Percentiles rank a stretch among this genome's conserved stretches.
phyloP scores from a whole-genome alignment of 2,888 invertebrate species.

The Carabus problematicus region DNA sequence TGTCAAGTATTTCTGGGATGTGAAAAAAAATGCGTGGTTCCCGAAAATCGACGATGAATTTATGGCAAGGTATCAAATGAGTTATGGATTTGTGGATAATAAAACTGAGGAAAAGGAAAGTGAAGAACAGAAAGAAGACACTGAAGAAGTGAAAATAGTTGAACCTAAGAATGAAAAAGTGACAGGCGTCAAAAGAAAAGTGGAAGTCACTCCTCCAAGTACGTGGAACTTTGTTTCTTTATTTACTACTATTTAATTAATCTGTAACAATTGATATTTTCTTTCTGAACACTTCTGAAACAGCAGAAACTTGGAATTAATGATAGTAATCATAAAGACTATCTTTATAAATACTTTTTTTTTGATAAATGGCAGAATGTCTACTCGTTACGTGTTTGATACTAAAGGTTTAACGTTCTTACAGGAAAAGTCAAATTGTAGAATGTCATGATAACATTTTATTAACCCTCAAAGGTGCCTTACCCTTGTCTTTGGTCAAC shows the following conservation, averaged over 20 bases:
- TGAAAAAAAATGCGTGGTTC: slow-evolving; percentile 91
- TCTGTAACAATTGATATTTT: slow-evolving; percentile 3
- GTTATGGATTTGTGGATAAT: slow-evolving; percentile 84
- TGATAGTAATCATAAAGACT: neutral
- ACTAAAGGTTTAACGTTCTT: too few relatives aligned
- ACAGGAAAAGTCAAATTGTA: too few relatives aligned
- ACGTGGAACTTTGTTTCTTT: slow-evolving; percentile 46
- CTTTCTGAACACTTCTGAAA: neutral
- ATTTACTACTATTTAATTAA: slow-evolving; percentile 2
- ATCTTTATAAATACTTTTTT: neutral
- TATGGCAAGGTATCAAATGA: slow-evolving; percentile 94
- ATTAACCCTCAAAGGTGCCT: too few relatives aligned
- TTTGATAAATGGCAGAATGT: neutral
- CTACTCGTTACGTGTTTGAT: neutral
- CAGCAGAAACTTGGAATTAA: neutral
- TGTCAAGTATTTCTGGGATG: slow-evolving; percentile 90
- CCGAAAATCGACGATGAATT: slow-evolving; percentile 97
- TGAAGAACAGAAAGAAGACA: slow-evolving; percentile 49
- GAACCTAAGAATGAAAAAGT: slow-evolving; percentile 43
- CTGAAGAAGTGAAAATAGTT: slow-evolving; percentile 47
- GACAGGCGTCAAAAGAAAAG: slow-evolving; percentile 61
- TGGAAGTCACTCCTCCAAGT: slow-evolving; percentile 60
- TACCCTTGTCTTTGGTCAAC: too few relatives aligned
- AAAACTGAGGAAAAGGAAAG: slow-evolving; percentile 53
- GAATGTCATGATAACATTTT: too few relatives aligned